These are phyloP conservation scores for Periparus ater DNA, from an alignment of 2,797 vertebrate species.

Conservation along the genomic window DNA sequence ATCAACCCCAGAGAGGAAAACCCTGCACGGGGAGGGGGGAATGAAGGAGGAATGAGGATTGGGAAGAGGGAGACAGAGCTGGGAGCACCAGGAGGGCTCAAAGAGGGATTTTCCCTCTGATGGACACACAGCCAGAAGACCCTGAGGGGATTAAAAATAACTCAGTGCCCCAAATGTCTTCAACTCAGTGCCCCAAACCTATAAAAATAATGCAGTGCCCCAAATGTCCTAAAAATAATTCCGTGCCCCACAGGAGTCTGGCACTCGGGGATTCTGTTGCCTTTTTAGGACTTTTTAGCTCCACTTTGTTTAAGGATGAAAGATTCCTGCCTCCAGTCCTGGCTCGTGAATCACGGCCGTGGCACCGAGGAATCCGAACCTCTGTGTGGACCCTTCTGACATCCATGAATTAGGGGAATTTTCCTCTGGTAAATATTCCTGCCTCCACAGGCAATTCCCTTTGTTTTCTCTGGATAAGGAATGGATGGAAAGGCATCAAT, in stretches of 20 bases:
- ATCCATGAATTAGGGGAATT: background rate
- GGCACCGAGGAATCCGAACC: background rate
- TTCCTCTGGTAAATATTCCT: background rate
- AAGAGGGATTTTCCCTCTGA: background rate
- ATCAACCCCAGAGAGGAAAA: background rate
- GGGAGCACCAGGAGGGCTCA: background rate
- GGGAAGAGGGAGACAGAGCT: background rate
- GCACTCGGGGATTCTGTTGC: background rate
- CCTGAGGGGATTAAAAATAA: background rate
- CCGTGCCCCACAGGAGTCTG: background rate
- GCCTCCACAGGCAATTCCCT: background rate
- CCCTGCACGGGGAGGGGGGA: rapidly evolving
- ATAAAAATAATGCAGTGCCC: background rate
- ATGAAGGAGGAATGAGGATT: background rate
- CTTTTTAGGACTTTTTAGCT: background rate
- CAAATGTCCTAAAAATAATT: background rate
- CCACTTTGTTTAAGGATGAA: background rate
- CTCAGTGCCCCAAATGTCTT: background rate
- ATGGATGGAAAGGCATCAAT: background rate
- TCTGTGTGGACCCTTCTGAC: background rate
- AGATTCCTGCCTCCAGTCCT: background rate
- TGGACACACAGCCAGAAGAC: rapidly evolving
- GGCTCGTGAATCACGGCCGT: background rate
- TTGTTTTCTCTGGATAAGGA: background rate
- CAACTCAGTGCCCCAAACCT: background rate